Conservation (phyloP, 2,797 vertebrate genomes). For the Otolemur crassicaudatus region DNA sequence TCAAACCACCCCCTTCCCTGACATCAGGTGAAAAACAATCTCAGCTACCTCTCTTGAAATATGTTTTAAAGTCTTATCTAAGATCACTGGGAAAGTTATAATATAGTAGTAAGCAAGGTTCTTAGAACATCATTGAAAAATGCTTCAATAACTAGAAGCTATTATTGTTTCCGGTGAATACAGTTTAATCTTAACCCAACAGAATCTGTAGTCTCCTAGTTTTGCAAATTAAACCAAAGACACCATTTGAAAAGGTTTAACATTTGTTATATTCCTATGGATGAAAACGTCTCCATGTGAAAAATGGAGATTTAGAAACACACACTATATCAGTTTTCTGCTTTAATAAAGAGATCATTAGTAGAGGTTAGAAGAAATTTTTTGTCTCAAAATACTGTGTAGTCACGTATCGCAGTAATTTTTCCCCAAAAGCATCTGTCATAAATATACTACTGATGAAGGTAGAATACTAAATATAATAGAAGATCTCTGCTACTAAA, state of each 20-base stretch:
- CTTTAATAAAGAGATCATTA: constrained; percentile 53
- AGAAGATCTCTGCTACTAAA: constrained; percentile 16
- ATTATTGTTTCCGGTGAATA: constrained; percentile 56
- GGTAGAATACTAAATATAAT: not conserved
- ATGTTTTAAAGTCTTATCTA: constrained; percentile 65
- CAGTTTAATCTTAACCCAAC: constrained; percentile 40
- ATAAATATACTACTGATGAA: not conserved
- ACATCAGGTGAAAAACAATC: constrained; percentile 70
- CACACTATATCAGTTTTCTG: not conserved
- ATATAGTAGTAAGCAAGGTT: constrained; percentile 65
- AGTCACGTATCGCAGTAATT: not conserved
- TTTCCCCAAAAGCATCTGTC: not conserved
- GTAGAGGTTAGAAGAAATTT: not conserved
- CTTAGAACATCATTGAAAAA: constrained; percentile 62
- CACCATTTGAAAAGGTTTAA: constrained; percentile 50
- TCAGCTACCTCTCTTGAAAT: constrained; percentile 69
- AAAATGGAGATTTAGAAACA: constrained; percentile 30
- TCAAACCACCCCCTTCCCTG: not conserved
- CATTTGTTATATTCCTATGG: not conserved
- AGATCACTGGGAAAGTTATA: constrained; percentile 62
- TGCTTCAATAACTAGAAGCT: constrained; percentile 52
- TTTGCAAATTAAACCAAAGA: constrained; percentile 27
- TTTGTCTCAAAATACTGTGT: constrained; percentile 19
- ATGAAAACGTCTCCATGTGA: constrained; percentile 1
- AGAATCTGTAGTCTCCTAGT: constrained; percentile 14